These are phyloP conservation scores for Ephialtes manifestator DNA, from an alignment of 2,888 invertebrate species.

Conservation along the genomic window DNA sequence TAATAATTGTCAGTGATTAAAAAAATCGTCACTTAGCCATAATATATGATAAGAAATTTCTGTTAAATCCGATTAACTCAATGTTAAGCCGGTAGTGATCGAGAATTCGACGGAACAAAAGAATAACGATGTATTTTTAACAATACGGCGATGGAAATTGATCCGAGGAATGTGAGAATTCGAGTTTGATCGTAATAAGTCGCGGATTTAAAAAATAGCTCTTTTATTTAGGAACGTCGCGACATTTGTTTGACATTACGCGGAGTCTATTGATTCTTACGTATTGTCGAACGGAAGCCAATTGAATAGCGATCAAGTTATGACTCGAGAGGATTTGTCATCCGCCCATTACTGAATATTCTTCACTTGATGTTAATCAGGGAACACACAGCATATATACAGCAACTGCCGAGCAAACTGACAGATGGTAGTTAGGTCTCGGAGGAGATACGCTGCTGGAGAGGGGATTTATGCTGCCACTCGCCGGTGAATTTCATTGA, in stretches of 20 bases:
- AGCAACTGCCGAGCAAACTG: conserved; percentile 32
- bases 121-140: background rate
- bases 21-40: background rate
- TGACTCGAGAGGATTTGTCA: conserved; percentile 58
- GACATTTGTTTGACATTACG: background rate
- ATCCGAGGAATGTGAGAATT: background rate
- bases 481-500: conserved; percentile 14
- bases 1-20: background rate
- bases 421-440: conserved; percentile 41
- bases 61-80: background rate
- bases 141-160: background rate
- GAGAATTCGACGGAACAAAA: background rate
- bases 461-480: background rate
- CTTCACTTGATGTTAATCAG: conserved; percentile 55
- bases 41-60: background rate
- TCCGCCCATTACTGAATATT: conserved; percentile 64
- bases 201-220: background rate
- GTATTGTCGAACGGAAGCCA: conserved; percentile 25
- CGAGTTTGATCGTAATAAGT: background rate
- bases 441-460: background rate
- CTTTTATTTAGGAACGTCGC: background rate
- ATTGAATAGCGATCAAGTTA: conserved; percentile 5
- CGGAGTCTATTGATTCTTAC: conserved; percentile 13
- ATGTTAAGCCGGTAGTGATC: background rate
- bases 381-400: conserved; percentile 36